Conservation (phyloP, 1,140 invertebrate species). For the Lasaia peninsularis region DNA sequence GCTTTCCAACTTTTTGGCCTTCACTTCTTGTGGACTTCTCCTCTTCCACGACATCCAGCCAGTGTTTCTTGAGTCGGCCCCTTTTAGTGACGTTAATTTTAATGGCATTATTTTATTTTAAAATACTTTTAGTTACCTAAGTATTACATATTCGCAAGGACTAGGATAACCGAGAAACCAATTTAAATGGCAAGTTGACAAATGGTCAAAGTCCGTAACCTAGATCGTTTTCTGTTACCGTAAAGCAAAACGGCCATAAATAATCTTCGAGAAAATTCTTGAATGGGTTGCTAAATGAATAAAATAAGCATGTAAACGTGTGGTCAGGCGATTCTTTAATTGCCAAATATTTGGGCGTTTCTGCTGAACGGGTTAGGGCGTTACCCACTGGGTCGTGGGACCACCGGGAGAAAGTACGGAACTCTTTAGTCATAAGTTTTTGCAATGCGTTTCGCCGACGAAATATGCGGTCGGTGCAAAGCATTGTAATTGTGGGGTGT, state of each 20-base stretch:
- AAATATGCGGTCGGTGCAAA: slow-evolving; percentile 39
- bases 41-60: no score
- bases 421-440: slow-evolving; percentile 44
- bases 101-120: no score
- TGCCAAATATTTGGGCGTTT: slow-evolving; percentile 66
- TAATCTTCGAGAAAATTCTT: slow-evolving; percentile 2
- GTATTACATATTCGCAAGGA: no score
- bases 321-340: slow-evolving; percentile 52
- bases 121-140: no score
- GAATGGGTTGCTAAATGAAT: slow-evolving; percentile 13
- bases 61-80: no score
- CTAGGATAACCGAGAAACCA: no score
- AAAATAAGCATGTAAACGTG: slow-evolving; percentile 9
- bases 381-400: slow-evolving; percentile 54
- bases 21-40: no score
- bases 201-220: no score
- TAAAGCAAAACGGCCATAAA: not conserved
- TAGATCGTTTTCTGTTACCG: no score
- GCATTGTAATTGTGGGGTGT: slow-evolving; percentile 43
- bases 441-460: slow-evolving; percentile 28
- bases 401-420: slow-evolving; percentile 64
- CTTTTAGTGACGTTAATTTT: no score
- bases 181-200: no score
- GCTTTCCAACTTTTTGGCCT: no score
- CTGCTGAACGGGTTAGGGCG: slow-evolving; percentile 46